Percentiles rank a stretch among this genome's conserved stretches.
Conservation (phyloP, 2,113 vertebrate species). For the Okapia johnstoni region DNA sequence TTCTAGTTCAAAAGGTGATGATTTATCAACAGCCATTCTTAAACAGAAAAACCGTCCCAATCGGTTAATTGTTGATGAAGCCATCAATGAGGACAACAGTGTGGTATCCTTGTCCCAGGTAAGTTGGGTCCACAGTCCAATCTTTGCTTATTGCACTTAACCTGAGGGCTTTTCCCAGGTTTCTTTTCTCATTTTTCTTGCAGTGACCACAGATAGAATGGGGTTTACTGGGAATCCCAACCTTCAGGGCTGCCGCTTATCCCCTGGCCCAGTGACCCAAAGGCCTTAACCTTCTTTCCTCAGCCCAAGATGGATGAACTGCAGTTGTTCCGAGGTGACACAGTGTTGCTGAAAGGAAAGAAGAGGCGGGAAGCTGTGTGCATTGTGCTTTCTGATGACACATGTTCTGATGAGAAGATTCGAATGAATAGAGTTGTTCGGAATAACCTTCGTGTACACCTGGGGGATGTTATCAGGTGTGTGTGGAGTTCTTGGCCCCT, state of each 20-base stretch:
- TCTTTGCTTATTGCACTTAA: slow-evolving; percentile 34
- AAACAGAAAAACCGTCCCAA: slow-evolving; percentile 99
- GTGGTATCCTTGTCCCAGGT: slow-evolving; percentile 99
- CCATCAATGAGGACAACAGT: slow-evolving; percentile 99
- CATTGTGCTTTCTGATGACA: slow-evolving; percentile 97
- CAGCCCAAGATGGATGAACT: slow-evolving; percentile 99
- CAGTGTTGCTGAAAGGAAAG: slow-evolving; percentile 97
- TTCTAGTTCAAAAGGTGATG: slow-evolving; percentile 93
- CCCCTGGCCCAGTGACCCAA: background rate
- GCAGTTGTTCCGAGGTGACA: slow-evolving; percentile 98
- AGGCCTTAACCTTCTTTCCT: slow-evolving; percentile 36
- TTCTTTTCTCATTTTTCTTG: slow-evolving; percentile 53
- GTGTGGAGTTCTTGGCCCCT: background rate
- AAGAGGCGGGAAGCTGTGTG: slow-evolving; percentile 98
- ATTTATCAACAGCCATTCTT: slow-evolving; percentile 97
- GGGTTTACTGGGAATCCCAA: slow-evolving; percentile 51
- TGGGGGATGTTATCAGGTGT: slow-evolving; percentile 98
- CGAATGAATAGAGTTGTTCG: slow-evolving; percentile 99
- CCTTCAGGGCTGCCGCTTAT: slow-evolving; percentile 13
- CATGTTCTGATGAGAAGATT: slow-evolving; percentile 98
- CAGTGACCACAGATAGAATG: slow-evolving; percentile 40
- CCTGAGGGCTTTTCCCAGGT: slow-evolving; percentile 41
- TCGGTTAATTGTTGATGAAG: slow-evolving; percentile 98
- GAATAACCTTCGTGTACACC: slow-evolving; percentile 95
- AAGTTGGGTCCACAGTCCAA: slow-evolving; percentile 28